Base-by-base conservation (phyloP, 2,888 invertebrate genomes). In the Mylabris sibirica region DNA sequence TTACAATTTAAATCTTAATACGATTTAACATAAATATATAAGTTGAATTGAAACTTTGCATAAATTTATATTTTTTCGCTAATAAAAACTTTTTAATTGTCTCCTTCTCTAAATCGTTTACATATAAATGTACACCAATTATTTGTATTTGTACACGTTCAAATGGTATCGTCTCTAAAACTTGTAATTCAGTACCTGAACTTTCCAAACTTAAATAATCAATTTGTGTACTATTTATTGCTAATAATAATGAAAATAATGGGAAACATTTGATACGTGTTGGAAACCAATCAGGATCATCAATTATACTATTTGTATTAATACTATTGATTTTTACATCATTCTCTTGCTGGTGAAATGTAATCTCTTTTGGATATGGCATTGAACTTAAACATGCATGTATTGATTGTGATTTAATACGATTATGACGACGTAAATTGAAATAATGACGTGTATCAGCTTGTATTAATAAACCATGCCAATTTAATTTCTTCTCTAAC, bases 211-310 rank as follows among this genome's bases (percentile, higher is more conserved):
- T 90, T 75, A 94, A 86, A 81, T 91, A 91, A 84, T 92, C 90
- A 26, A 94, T 88, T 49, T 85, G 86, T 9, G 91, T 88, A 61
- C 90, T 89, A 80, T 92, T 92, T 72, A 92, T 92, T 60, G 95
- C 95, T 77, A 93, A 85, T 82, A 95, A 87, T 72, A 95, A 87
- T 1, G 95, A 94, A 82, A 92, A 93, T 71, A 96, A 87, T 66
- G 95, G 95, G 82, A 95, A 93, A 85, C 95, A 95, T 82, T 93
- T 92, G 72, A 95, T 92, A 77, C 93, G 89, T 41, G 93, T 91
- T 63, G 89, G 87, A 83, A 91, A 91, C 86, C 87, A 87, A 69
- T 87, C 87, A 34, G 86, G 86, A 77, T 88, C 85, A 77, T 88
- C 87, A 66, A 88, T 86, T 63, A 87, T 79, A 75, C 86, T 87